Percentiles rank a stretch among this genome's conserved stretches.
phyloP scores from a whole-genome alignment of 92 coral and sea anemone species.

The Zoanthus sansibaricus region DNA sequence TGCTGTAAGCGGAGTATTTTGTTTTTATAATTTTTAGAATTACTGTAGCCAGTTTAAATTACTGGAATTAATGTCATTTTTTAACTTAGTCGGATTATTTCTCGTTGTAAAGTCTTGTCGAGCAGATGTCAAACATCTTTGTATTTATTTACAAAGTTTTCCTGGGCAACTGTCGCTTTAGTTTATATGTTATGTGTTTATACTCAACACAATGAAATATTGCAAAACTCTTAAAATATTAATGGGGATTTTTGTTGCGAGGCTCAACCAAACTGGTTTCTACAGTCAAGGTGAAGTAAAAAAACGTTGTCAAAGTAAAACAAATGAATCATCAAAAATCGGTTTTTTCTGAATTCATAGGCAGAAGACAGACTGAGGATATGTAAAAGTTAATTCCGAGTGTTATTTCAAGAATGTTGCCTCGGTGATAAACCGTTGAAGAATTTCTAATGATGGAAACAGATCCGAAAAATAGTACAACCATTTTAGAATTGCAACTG shows the following conservation, averaged over 20 bases:
- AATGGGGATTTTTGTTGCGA: too few relatives aligned
- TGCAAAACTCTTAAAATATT: too few relatives aligned
- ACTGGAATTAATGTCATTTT: too few relatives aligned
- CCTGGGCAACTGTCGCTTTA: neutral
- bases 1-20: too few relatives aligned
- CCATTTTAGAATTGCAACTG: neutral
- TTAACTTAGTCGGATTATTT: too few relatives aligned
- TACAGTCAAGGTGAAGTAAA: too few relatives aligned
- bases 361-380: neutral
- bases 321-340: neutral
- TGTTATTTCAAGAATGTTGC: neutral
- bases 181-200: too few relatives aligned
- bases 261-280: too few relatives aligned
- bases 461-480: neutral
- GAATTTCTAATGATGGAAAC: conserved; percentile 7
- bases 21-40: too few relatives aligned
- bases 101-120: too few relatives aligned
- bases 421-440: neutral
- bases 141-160: conserved; percentile 18
- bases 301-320: neutral
- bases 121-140: conserved; percentile 14
- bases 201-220: too few relatives aligned
- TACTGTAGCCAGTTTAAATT: too few relatives aligned
- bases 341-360: neutral
- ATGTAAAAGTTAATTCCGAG: neutral